These are phyloP conservation scores for Melanotaenia trifasciata DNA, from an alignment of 2,797 vertebrate genomes.

Conservation along the genomic window DNA sequence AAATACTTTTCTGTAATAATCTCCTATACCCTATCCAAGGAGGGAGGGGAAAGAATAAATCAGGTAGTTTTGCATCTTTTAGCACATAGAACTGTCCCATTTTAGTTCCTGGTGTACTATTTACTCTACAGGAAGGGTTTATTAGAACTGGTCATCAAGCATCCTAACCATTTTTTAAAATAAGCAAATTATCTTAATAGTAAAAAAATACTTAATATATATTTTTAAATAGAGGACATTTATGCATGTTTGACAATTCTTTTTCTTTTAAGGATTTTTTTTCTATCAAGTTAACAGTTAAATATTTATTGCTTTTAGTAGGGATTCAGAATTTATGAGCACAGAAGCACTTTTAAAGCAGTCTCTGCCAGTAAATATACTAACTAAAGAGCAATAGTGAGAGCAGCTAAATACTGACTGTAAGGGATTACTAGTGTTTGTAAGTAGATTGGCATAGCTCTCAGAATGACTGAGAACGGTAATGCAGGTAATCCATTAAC, in stretches of 20 bases:
- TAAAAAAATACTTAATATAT: too few species aligned
- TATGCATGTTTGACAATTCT: not conserved
- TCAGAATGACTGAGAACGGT: not conserved
- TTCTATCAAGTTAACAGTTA: not conserved
- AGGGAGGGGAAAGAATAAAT: not conserved
- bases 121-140: not conserved
- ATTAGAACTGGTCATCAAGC: not conserved
- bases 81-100: too few species aligned
- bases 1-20: constrained; percentile 17
- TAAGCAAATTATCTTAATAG: not conserved
- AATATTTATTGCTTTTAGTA: not conserved
- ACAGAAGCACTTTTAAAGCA: not conserved
- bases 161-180: not conserved
- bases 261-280: not conserved
- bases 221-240: not conserved
- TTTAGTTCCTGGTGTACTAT: not conserved
- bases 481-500: not conserved
- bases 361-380: too few species aligned
- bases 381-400: not conserved
- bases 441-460: not conserved
- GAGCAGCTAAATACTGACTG: not conserved
- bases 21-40: not conserved
- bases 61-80: constrained; percentile 2
- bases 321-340: constrained; percentile 7
- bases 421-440: not conserved